Evolutionary conservation across 2,888 invertebrate genomes (phyloP).

Genomic region (Lepas anatifera): DNA sequence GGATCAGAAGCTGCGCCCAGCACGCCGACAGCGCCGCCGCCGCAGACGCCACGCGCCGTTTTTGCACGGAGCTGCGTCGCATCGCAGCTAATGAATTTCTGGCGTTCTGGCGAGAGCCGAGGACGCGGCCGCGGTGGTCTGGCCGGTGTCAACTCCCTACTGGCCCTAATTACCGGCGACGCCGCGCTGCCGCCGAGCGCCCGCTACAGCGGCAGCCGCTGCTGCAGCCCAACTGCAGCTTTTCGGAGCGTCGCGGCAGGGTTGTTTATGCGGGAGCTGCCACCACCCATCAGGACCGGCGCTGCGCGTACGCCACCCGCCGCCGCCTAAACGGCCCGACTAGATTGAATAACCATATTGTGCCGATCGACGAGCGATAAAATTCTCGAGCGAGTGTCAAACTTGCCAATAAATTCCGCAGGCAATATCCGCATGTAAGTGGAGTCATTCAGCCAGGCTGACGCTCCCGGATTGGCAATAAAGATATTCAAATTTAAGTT

Average conservation of each 20-base stretch:
- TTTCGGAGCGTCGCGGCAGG: background rate
- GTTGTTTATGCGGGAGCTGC: background rate
- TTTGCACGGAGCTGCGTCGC: too few relatives aligned
- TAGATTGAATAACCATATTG: constrained; percentile 9
- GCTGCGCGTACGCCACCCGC: background rate
- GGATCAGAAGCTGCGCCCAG: too few relatives aligned
- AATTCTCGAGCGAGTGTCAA: constrained; percentile 8
- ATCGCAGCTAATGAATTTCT: background rate
- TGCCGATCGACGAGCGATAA: constrained; percentile 1
- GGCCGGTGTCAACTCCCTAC: background rate
- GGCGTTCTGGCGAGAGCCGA: background rate
- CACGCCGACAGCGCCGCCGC: too few relatives aligned
- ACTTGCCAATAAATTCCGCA: constrained; percentile 9
- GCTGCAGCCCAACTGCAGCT: too few relatives aligned
- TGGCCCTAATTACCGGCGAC: background rate
- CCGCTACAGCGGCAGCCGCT: background rate
- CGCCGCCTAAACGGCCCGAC: background rate
- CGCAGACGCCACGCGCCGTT: too few relatives aligned
- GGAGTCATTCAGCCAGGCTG: background rate
- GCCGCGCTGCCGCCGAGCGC: too few relatives aligned
- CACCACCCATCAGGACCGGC: background rate
- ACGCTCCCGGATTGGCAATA: constrained; percentile 8
- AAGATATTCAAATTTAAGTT: constrained; percentile 11
- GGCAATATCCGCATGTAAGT: constrained; percentile 12
- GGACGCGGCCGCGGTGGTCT: background rate